These are phyloP conservation scores for Eriocheir sinensis DNA, from an alignment of 1,140 invertebrate genomes.

Conservation along the genomic window DNA sequence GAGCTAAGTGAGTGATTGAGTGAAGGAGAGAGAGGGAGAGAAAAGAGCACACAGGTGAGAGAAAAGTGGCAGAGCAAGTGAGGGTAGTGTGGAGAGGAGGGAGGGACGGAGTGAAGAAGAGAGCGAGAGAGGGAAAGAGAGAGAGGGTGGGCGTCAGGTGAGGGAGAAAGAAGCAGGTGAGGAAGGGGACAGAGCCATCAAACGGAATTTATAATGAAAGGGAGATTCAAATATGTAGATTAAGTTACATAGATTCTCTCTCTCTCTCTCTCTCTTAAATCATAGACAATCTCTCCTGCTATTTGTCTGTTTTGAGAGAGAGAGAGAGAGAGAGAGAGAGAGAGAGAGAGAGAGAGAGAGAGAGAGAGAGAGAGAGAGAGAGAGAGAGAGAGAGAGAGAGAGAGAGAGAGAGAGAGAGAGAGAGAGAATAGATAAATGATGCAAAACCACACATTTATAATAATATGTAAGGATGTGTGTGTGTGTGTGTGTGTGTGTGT, in stretches of 20 bases:
- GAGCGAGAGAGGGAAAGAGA: background rate
- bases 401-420: conserved; percentile 8
- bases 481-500: too few species aligned
- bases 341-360: background rate
- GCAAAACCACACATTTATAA: too few species aligned
- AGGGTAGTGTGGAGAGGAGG: background rate
- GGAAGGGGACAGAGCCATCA: conserved; percentile 51
- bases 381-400: background rate
- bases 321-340: too few species aligned
- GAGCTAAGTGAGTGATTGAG: background rate
- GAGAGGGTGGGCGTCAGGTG: conserved; percentile 6
- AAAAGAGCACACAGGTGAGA: background rate
- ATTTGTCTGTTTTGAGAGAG: too few species aligned
- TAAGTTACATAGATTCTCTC: conserved; percentile 67
- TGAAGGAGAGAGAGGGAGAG: background rate
- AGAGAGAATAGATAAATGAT: background rate
- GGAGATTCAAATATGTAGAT: conserved; percentile 69
- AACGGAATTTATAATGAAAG: conserved; percentile 67
- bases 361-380: conserved; percentile 11
- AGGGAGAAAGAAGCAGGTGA: background rate
- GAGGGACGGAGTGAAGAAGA: background rate
- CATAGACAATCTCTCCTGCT: too few species aligned
- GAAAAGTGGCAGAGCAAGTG: background rate
- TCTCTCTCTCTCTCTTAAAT: conserved; percentile 40
- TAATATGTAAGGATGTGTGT: too few species aligned